Base-by-base conservation (phyloP, 2,888 invertebrate genomes). In the Apodemia zela region DNA sequence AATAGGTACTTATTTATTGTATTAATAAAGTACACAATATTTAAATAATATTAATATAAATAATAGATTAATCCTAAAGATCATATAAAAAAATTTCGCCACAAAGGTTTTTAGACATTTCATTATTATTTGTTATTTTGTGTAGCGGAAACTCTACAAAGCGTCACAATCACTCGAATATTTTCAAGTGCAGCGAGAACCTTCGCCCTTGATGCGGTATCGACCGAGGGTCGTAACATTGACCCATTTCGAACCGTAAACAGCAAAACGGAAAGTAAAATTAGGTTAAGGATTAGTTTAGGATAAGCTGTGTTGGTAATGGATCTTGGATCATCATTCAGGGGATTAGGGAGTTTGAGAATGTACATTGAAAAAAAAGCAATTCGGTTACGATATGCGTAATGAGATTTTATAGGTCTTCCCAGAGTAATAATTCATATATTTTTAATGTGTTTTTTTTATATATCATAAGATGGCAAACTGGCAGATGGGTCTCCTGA, bases 151-250 rank as follows among this genome's bases (percentile, higher is more conserved):
- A 10, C 21, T 21, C 18, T 21, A 11, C 21, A 21, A 51, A 49
- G 18, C 49, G 51, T 10, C 51, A 10, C 18, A 10, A 21, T 51
- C 21, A 51, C 51, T 51, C 51, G 13, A 51, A 51, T 10, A 6
- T 18, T 51, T 49, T 51, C 51, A 51, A 51, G 51, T 51, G 51
- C 51, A 51, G 3, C 13, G 21, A 38, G 38, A 38, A 38, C 21
- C 51, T 21, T 21, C 21, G 51, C 59, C 64, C 66, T 64, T 62
- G 61, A 33, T n/a, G 18, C 35, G 57, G 47, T 66, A 67, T 67
- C 58, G 67, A 67, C 62, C 67, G 66, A 58, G n/a, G 42, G 42
- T 42, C 42, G 33, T 60, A 62, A 62, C 67, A 67, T 64, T 67
- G 67, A 67, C 67, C 67, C 62, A 67, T 62, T 65, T 66, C 17